A percentile compares a stretch with the other conserved stretches of the same genome.
Evolutionary conservation across 2,113 vertebrate species (phyloP).

Genomic region (Platysteira castanea): DNA sequence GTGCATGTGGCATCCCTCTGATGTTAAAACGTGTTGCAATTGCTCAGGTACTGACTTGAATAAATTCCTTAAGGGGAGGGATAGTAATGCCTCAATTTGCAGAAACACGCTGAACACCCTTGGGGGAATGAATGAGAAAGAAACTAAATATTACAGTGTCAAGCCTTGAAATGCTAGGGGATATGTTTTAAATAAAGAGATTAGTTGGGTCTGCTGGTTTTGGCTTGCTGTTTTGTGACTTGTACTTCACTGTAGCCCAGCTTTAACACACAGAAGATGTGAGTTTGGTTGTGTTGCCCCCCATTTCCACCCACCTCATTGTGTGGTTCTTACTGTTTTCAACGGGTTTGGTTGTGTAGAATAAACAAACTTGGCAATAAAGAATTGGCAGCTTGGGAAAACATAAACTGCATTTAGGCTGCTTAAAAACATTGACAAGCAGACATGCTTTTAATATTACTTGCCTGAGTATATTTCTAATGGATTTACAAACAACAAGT

Average conservation of each 20-base stretch:
- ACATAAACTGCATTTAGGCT: background rate
- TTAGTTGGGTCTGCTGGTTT: slow-evolving; percentile 37
- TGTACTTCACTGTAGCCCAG: background rate
- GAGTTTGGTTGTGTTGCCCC: background rate
- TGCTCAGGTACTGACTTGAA: slow-evolving; percentile 62
- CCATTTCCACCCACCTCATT: background rate
- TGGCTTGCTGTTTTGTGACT: slow-evolving; percentile 37
- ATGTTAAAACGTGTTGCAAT: slow-evolving; percentile 46
- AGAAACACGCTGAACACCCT: background rate
- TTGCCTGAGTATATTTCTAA: background rate
- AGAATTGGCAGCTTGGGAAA: background rate
- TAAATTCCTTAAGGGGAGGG: slow-evolving; percentile 45
- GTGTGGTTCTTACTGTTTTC: background rate
- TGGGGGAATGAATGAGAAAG: slow-evolving; percentile 4
- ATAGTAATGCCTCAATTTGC: background rate
- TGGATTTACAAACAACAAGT: background rate
- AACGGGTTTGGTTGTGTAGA: background rate
- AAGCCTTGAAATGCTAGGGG: background rate
- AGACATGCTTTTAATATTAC: background rate
- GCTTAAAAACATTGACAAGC: background rate
- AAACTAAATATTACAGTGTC: slow-evolving; percentile 37
- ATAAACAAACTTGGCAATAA: background rate
- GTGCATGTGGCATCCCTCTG: background rate
- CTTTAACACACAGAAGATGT: background rate
- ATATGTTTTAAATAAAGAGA: slow-evolving; percentile 4